phyloP scores from a whole-genome alignment of 2,888 invertebrate genomes.

The Polietes domitor region DNA sequence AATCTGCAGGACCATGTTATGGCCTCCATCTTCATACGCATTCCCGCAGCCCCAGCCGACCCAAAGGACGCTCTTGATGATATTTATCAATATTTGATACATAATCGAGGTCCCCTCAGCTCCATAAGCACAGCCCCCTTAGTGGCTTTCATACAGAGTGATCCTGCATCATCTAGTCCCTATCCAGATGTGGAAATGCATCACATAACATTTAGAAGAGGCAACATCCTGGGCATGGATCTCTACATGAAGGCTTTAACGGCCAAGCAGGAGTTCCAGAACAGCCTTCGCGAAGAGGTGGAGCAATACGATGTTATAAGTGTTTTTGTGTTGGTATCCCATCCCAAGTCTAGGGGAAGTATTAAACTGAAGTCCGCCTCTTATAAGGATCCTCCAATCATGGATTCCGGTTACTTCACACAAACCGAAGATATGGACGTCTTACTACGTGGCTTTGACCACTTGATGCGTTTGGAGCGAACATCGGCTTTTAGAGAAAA shows the following conservation, averaged over 20 bases:
- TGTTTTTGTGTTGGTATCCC: slow-evolving; percentile 79
- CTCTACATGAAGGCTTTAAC: slow-evolving; percentile 56
- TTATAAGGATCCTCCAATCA: slow-evolving; percentile 83
- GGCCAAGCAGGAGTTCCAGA: slow-evolving; percentile 61
- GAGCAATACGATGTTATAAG: slow-evolving; percentile 75
- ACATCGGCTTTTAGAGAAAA: slow-evolving; percentile 80
- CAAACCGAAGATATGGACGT: slow-evolving; percentile 83
- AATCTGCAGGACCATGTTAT: slow-evolving; percentile 90
- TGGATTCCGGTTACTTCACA: slow-evolving; percentile 86
- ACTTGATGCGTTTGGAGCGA: slow-evolving; percentile 77
- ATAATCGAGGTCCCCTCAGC: slow-evolving; percentile 81
- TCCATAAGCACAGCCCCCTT: slow-evolving; percentile 79
- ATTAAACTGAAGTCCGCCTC: slow-evolving; percentile 82
- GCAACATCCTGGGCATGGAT: slow-evolving; percentile 61
- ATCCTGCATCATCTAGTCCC: slow-evolving; percentile 77
- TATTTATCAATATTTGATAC: slow-evolving; percentile 80
- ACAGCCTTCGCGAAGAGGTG: slow-evolving; percentile 55
- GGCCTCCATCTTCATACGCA: slow-evolving; percentile 76
- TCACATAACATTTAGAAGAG: slow-evolving; percentile 73
- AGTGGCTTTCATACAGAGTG: slow-evolving; percentile 82
- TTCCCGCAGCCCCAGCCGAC: slow-evolving; percentile 71
- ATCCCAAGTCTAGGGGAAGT: slow-evolving; percentile 82
- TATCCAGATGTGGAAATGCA: slow-evolving; percentile 83
- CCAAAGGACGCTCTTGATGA: slow-evolving; percentile 72
- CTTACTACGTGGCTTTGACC: slow-evolving; percentile 81